A percentile compares a stretch with the other conserved stretches of the same genome.
Conservation (phyloP, 2,797 vertebrate genomes). For the Clarias platycephalus region DNA sequence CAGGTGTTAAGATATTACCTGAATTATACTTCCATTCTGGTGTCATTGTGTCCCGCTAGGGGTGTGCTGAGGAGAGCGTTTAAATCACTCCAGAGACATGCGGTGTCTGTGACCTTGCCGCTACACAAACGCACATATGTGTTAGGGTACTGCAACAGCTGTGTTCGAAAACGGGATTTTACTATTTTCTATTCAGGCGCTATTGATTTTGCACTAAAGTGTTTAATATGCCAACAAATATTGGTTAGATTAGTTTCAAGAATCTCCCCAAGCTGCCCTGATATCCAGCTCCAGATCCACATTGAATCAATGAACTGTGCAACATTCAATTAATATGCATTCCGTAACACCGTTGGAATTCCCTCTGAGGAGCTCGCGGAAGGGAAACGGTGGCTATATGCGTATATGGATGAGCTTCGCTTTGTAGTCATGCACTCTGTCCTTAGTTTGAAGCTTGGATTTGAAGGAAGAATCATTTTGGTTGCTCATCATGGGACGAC, state of each 20-base stretch:
- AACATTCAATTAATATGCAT: conserved; percentile 37
- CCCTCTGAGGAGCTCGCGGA: conserved; percentile 17
- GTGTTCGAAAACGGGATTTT: background rate
- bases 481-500: conserved; percentile 47
- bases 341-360: background rate
- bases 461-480: conserved; percentile 38
- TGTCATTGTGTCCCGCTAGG: conserved; percentile 55
- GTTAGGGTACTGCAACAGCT: conserved; percentile 19
- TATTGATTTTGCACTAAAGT: conserved; percentile 19
- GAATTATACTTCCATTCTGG: conserved; percentile 59
- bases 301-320: conserved; percentile 32
- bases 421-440: conserved; percentile 50
- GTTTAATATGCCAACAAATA: background rate
- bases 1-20: conserved; percentile 55
- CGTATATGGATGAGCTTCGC: background rate
- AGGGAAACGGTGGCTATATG: conserved; percentile 12
- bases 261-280: background rate
- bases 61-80: conserved; percentile 60
- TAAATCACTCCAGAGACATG: conserved; percentile 66
- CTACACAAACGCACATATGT: conserved; percentile 39
- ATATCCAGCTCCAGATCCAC: conserved; percentile 1
- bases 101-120: conserved; percentile 50
- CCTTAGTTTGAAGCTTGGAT: conserved; percentile 38
- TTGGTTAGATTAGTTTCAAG: background rate
- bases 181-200: background rate